Conservation (phyloP, 2,113 vertebrate genomes). For the Zosterops japonicus region DNA sequence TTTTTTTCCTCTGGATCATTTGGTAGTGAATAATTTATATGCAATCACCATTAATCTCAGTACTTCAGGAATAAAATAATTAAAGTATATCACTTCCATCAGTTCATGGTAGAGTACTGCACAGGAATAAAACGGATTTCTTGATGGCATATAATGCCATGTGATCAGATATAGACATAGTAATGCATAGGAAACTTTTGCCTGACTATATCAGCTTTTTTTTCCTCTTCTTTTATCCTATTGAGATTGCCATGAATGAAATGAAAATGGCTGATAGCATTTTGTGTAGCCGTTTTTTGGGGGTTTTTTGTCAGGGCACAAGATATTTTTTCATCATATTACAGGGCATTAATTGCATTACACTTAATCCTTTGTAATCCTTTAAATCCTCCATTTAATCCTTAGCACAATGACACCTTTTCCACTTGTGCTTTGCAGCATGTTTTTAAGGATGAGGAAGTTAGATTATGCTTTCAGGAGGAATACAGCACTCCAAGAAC, state of each 20-base stretch:
- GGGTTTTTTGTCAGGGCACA: neutral
- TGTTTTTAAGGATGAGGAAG: neutral
- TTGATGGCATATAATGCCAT: neutral
- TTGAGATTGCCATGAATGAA: neutral
- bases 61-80: neutral
- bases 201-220: neutral
- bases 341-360: neutral
- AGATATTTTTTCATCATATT: neutral
- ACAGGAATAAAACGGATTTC: neutral
- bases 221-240: neutral
- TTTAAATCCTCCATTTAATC: neutral
- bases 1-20: neutral
- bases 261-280: neutral
- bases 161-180: neutral
- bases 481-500: neutral
- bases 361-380: neutral
- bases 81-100: neutral
- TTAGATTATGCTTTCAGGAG: neutral
- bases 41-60: neutral
- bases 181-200: neutral
- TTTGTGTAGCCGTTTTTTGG: neutral
- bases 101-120: neutral
- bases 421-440: neutral
- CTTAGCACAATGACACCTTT: neutral
- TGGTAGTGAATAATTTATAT: neutral